Conservation (phyloP, 2,797 vertebrate genomes). For the Adrianichthys oophorus region DNA sequence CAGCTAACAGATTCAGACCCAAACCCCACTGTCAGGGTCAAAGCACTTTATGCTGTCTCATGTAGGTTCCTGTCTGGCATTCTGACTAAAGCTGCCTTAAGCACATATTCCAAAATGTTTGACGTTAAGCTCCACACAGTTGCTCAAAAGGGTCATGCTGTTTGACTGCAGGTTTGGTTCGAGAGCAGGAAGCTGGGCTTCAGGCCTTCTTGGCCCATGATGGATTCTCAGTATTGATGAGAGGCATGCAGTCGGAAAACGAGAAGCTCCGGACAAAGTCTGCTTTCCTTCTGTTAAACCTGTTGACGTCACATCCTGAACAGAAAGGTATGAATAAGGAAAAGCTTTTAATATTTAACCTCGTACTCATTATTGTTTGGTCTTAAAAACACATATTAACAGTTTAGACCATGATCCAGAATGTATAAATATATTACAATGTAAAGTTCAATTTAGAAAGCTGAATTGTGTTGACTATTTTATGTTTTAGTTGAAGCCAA, state of each 20-base stretch:
- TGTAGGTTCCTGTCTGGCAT: slow-evolving; percentile 77
- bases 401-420: no score
- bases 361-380: no score
- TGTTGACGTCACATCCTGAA: slow-evolving; percentile 84
- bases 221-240: slow-evolving; percentile 89
- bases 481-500: no score
- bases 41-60: slow-evolving; percentile 89
- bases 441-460: no score
- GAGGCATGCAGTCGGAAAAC: slow-evolving; percentile 87
- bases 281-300: slow-evolving; percentile 87
- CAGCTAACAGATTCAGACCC: slow-evolving; percentile 83
- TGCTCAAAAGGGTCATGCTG: not conserved
- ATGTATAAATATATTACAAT: no score
- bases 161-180: slow-evolving; percentile 81
- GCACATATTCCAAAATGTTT: not conserved
- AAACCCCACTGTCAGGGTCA: slow-evolving; percentile 81
- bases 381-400: no score
- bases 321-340: slow-evolving; percentile 80
- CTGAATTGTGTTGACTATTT: no score
- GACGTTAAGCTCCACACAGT: not conserved
- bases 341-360: not conserved
- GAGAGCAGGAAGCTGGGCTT: slow-evolving; percentile 87
- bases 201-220: slow-evolving; percentile 83
- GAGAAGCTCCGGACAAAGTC: slow-evolving; percentile 89
- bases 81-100: not conserved